phyloP scores from a whole-genome alignment of 1,140 invertebrate species.

The Cydia splendana region DNA sequence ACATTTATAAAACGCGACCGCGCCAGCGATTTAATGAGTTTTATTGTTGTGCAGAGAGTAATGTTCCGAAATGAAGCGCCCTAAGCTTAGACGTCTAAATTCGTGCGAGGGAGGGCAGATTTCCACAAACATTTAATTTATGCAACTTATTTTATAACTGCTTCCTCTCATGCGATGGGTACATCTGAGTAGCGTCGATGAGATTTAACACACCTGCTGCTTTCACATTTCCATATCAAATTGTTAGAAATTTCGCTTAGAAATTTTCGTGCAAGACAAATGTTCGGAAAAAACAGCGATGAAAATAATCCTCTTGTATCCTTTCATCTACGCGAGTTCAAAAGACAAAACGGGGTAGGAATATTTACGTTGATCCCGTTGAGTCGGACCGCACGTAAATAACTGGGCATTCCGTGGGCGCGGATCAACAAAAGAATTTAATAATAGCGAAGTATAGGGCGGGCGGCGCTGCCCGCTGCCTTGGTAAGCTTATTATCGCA shows the following conservation, averaged over 20 bases:
- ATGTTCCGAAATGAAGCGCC: conserved; percentile 67
- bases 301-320: conserved; percentile 51
- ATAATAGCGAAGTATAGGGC: conserved; percentile 58
- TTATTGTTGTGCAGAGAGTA: conserved; percentile 74
- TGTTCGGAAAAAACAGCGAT: conserved; percentile 40
- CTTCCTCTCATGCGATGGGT: conserved; percentile 36
- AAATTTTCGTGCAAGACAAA: conserved; percentile 33
- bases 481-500: conserved; percentile 75
- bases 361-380: conserved; percentile 58
- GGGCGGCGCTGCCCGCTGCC: conserved; percentile 48
- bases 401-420: conserved; percentile 56
- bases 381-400: conserved; percentile 57
- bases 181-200: conserved; percentile 39
- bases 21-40: conserved; percentile 75
- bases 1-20: conserved; percentile 77
- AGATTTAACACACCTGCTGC: conserved; percentile 58
- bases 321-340: conserved; percentile 46
- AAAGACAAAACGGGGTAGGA: conserved; percentile 46
- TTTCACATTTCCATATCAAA: conserved; percentile 42
- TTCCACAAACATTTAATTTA: conserved; percentile 60
- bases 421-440: conserved; percentile 73
- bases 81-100: conserved; percentile 62
- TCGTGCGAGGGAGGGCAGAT: conserved; percentile 51
- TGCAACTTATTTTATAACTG: conserved; percentile 65
- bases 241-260: conserved; percentile 44